phyloP scores from a whole-genome alignment of 2,888 invertebrate species.

The Xestoiulus laeticollis region DNA sequence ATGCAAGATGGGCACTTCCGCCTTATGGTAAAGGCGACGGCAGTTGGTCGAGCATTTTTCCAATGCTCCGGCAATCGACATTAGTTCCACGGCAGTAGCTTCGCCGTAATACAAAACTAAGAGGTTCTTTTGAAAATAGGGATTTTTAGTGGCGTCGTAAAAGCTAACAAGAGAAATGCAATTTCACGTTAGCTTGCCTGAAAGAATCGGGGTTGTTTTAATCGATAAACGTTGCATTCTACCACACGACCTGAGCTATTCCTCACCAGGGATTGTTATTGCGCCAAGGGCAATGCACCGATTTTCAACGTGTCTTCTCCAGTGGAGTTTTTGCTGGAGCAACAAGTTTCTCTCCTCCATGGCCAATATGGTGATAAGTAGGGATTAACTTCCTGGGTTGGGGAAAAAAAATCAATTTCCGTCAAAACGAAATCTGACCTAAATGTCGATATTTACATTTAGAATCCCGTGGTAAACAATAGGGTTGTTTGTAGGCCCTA shows the following conservation, averaged over 20 bases:
- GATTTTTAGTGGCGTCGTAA: slow-evolving; percentile 20
- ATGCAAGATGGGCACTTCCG: too few relatives aligned
- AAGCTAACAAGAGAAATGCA: slow-evolving; percentile 20
- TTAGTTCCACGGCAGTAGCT: slow-evolving; percentile 19
- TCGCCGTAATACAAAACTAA: slow-evolving; percentile 2
- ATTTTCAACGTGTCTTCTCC: background rate
- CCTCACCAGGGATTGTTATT: background rate
- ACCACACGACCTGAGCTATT: background rate
- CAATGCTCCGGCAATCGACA: slow-evolving; percentile 17
- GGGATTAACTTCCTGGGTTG: background rate
- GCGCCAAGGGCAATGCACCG: background rate
- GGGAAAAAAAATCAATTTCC: background rate
- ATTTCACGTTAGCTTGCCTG: background rate
- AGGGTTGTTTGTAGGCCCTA: background rate
- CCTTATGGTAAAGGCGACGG: background rate
- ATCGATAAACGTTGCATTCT: background rate
- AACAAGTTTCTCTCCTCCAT: background rate
- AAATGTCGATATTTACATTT: background rate
- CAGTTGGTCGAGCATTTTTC: background rate
- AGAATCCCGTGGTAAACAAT: background rate
- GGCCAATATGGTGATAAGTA: background rate
- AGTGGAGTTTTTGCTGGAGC: background rate
- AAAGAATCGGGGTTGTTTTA: background rate
- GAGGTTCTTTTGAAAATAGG: slow-evolving; percentile 21
- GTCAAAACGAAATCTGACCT: background rate